phyloP scores from a whole-genome alignment of 2,888 invertebrate genomes.

The Laothoe populi region DNA sequence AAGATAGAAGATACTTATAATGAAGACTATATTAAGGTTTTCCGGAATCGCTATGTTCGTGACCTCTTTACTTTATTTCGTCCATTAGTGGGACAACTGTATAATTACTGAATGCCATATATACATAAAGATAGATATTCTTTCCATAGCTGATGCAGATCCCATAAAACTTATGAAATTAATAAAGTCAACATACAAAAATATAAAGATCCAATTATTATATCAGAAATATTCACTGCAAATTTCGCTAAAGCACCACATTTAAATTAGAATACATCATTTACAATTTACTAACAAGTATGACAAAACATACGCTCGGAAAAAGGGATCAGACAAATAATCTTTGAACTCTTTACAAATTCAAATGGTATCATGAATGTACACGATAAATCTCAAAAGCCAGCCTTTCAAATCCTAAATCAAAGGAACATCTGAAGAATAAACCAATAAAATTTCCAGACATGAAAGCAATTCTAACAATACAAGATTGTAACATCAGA shows the following conservation, averaged over 20 bases:
- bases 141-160: too few relatives aligned
- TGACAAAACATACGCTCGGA: neutral
- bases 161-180: too few relatives aligned
- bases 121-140: too few relatives aligned
- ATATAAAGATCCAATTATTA: too few relatives aligned
- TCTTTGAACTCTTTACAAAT: neutral
- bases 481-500: neutral
- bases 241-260: too few relatives aligned
- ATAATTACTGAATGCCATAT: slow-evolving; percentile 1
- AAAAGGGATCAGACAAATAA: neutral
- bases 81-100: slow-evolving; percentile 17
- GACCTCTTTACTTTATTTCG: neutral
- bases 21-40: neutral
- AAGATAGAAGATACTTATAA: neutral
- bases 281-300: too few relatives aligned
- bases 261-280: too few relatives aligned
- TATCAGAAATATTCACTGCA: too few relatives aligned
- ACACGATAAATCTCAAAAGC: slow-evolving; percentile 11
- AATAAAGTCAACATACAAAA: too few relatives aligned
- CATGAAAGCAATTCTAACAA: slow-evolving; percentile 15
- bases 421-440: neutral
- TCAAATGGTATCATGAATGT: neutral
- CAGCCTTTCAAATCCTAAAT: slow-evolving; percentile 5
- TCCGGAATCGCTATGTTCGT: neutral
- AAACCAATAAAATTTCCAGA: slow-evolving; percentile 1